phyloP scores from a whole-genome alignment of 2,888 invertebrate species.

The Sinohyriopsis cumingii region DNA sequence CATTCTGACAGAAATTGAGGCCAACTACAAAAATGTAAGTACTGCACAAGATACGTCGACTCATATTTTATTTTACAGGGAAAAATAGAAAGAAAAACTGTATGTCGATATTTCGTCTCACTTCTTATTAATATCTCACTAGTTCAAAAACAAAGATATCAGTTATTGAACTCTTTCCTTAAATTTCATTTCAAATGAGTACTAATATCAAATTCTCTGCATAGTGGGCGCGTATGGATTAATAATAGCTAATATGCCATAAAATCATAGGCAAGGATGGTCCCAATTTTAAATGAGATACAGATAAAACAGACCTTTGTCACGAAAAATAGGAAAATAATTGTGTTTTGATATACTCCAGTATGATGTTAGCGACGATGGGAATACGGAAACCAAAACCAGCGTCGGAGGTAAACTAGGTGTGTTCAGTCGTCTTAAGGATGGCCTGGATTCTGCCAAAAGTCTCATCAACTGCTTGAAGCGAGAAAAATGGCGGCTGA shows the following conservation, averaged over 20 bases:
- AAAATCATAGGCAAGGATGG: neutral
- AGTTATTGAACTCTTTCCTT: neutral
- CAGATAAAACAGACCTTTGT: too few relatives aligned
- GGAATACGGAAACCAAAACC: constrained; percentile 1
- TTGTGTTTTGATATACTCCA: neutral
- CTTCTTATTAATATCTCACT: constrained; percentile 1
- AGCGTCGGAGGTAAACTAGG: constrained; percentile 3
- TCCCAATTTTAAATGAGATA: too few relatives aligned
- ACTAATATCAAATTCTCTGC: neutral
- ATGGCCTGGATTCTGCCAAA: constrained; percentile 53
- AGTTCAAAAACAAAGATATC: neutral
- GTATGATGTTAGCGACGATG: constrained; percentile 7
- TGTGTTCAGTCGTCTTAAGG: constrained; percentile 38
- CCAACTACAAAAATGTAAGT: constrained; percentile 48
- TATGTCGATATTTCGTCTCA: neutral
- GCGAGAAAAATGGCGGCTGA: constrained; percentile 60
- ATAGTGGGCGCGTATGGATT: neutral
- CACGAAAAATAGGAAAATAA: neutral
- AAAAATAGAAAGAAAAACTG: neutral
- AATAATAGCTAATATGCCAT: neutral
- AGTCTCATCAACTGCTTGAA: constrained; percentile 53
- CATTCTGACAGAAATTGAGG: constrained; percentile 53
- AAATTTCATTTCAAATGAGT: too few relatives aligned
- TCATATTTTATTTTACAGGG: neutral
- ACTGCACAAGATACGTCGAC: neutral